These are phyloP conservation scores for Otocyon megalotis DNA, from an alignment of 2,113 vertebrate species.

Conservation along the genomic window DNA sequence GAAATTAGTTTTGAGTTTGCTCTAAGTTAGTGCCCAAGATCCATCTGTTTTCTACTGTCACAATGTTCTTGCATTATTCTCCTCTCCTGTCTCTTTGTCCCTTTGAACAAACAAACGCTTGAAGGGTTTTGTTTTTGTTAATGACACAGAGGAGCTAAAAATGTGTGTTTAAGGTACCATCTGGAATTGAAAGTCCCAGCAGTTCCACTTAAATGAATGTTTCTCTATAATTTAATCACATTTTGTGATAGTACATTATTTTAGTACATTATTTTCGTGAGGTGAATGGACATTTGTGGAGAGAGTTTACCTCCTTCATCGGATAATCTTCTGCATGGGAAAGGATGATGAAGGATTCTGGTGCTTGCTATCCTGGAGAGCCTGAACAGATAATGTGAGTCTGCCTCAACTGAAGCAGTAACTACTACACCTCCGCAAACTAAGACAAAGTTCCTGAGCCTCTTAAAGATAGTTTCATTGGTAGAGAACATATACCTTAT, in stretches of 20 bases:
- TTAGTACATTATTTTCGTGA: constrained; percentile 21
- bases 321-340: neutral
- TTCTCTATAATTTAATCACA: neutral
- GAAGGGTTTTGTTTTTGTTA: neutral
- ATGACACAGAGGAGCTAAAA: neutral
- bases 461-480: neutral
- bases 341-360: neutral
- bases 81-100: neutral
- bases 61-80: neutral
- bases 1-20: neutral
- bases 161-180: neutral
- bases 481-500: neutral
- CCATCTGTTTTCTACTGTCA: neutral
- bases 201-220: neutral
- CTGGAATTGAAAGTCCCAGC: neutral
- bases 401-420: neutral
- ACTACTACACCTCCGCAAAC: neutral
- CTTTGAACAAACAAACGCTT: neutral
- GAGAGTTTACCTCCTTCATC: neutral
- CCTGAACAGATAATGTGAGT: neutral
- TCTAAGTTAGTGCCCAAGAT: neutral
- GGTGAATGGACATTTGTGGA: neutral
- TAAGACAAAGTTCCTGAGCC: neutral
- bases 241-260: neutral
- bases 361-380: neutral